These are phyloP conservation scores for human (Homo sapiens) DNA, from an alignment of 2,113 vertebrate species.

Conservation along the genomic window GRCh38 chr4:159341501-159342000, in stretches of 20 bases:
- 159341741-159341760: slow-evolving; percentile 95
- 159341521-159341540: neutral
- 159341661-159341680: slow-evolving; percentile 98
- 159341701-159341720: slow-evolving; percentile 97
- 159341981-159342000: neutral
- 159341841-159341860: slow-evolving; percentile 97
- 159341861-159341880: slow-evolving; percentile 98
- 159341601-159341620: slow-evolving; percentile 98
- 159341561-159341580: slow-evolving; percentile 99
- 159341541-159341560: slow-evolving; percentile 17
- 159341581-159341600: slow-evolving; percentile 98
- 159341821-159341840: slow-evolving; percentile 97
- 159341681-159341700: slow-evolving; percentile 97
- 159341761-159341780: slow-evolving; percentile 91
- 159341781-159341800: slow-evolving; percentile 98
- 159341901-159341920: slow-evolving; percentile 99
- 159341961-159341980: neutral
- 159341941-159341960: slow-evolving; percentile 91
- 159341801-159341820: slow-evolving; percentile 99
- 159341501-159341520: neutral
- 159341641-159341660: slow-evolving; percentile 95
- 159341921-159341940: slow-evolving; percentile 99
- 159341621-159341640: slow-evolving; percentile 95
- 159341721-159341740: slow-evolving; percentile 99
- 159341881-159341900: slow-evolving; percentile 99